Conservation (phyloP, 2,797 vertebrate genomes). For the Coregonus suidteri region DNA sequence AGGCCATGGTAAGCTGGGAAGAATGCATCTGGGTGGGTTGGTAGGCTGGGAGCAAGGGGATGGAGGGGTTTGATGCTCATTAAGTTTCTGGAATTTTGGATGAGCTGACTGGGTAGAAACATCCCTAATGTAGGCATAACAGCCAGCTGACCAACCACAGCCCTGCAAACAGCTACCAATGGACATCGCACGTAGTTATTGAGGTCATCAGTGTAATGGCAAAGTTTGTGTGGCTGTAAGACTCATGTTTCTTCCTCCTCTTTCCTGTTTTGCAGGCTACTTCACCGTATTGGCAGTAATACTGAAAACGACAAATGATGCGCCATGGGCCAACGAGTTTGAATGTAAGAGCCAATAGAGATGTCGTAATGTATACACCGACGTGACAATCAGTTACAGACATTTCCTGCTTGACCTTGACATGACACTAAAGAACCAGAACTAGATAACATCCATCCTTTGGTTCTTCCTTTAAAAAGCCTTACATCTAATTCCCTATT, state of each 20-base stretch:
- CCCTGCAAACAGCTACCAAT: constrained; percentile 37
- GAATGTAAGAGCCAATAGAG: constrained; percentile 82
- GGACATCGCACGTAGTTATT: constrained; percentile 30
- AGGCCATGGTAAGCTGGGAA: constrained; percentile 39
- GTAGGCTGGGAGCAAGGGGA: constrained; percentile 23
- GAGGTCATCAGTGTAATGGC: constrained; percentile 45
- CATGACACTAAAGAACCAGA: background rate
- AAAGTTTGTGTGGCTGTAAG: constrained; percentile 37
- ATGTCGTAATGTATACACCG: too few species aligned
- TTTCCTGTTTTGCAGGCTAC: constrained; percentile 79
- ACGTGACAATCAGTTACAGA: too few species aligned
- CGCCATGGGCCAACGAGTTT: constrained; percentile 92
- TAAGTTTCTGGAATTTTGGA: constrained; percentile 58
- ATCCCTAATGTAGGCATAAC: constrained; percentile 35
- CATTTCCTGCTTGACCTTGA: background rate
- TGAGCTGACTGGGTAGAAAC: constrained; percentile 30
- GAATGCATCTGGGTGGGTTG: constrained; percentile 28
- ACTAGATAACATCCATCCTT: background rate
- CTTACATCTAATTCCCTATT: background rate
- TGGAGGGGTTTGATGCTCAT: constrained; percentile 37
- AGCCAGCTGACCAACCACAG: constrained; percentile 21
- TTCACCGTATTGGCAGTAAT: constrained; percentile 81
- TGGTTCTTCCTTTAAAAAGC: background rate
- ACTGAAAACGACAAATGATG: constrained; percentile 80
- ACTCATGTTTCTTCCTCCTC: constrained; percentile 36